Conservation (phyloP, 1,140 invertebrate genomes). For the Drosophila oshimai region DNA sequence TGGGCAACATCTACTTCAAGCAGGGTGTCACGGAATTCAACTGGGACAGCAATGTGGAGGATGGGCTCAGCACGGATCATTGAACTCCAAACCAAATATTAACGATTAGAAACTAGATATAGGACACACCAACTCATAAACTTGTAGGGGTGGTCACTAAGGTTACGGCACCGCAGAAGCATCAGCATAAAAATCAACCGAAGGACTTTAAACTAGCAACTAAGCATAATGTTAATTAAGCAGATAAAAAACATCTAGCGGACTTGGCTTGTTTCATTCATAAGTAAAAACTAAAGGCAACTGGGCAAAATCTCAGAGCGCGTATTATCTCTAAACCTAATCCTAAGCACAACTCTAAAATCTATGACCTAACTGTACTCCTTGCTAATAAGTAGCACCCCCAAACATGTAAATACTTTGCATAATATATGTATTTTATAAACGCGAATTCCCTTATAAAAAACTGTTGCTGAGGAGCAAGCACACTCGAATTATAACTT, state of each 20-base stretch:
- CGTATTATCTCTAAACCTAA: constrained; percentile 13
- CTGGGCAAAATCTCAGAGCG: constrained; percentile 48
- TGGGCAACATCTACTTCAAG: constrained; percentile 88
- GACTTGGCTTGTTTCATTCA: constrained; percentile 43
- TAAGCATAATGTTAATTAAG: constrained; percentile 70
- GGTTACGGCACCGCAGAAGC: constrained; percentile 19
- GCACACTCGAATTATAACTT: constrained; percentile 14
- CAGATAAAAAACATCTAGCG: constrained; percentile 28
- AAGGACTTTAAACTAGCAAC: constrained; percentile 72
- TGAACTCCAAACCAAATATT: constrained; percentile 77
- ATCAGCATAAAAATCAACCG: constrained; percentile 52
- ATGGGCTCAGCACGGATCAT: constrained; percentile 84
- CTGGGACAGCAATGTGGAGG: constrained; percentile 92
- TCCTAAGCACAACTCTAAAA: constrained; percentile 8
- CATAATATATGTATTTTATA: constrained; percentile 16
- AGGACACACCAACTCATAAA: constrained; percentile 31
- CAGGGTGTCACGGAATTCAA: constrained; percentile 91
- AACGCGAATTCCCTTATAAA: neutral
- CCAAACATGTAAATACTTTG: constrained; percentile 38
- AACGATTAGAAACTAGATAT: constrained; percentile 58
- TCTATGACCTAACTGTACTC: constrained; percentile 19
- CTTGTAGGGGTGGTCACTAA: constrained; percentile 20
- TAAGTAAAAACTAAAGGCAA: neutral
- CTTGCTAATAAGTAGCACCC: constrained; percentile 29
- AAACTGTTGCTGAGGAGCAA: constrained; percentile 1